A percentile compares a stretch with the other conserved stretches of the same genome.
Conservation (phyloP, 2,888 invertebrate genomes). For the Acronicta alni region DNA sequence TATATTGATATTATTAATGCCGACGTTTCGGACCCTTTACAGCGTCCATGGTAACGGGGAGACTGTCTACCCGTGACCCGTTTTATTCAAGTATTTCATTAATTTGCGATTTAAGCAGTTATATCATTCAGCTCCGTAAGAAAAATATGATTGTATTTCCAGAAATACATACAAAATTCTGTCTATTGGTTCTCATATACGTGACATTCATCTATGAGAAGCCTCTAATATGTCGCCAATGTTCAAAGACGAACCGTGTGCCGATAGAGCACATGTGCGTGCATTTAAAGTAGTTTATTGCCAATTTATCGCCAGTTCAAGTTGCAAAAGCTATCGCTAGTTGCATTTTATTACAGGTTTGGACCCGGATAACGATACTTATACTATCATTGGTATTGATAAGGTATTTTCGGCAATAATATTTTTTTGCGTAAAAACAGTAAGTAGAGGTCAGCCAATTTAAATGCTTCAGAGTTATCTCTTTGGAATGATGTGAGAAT, state of each 20-base stretch:
- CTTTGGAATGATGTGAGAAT: conserved; percentile 23
- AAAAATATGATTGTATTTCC: not conserved
- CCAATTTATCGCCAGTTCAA: conserved; percentile 62
- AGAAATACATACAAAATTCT: conserved; percentile 5
- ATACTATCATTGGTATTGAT: not conserved
- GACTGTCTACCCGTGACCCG: no score
- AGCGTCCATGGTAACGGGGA: no score
- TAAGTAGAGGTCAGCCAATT: conserved; percentile 38
- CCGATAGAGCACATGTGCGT: conserved; percentile 7
- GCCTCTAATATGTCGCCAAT: conserved; percentile 7
- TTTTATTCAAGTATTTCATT: no score
- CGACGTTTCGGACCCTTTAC: no score
- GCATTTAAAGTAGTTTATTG: conserved; percentile 45
- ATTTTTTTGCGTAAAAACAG: conserved; percentile 32
- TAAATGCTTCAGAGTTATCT: conserved; percentile 5
- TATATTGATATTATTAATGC: no score
- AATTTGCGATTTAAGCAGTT: no score
- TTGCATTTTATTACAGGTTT: conserved; percentile 67
- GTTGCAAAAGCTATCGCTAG: conserved; percentile 78
- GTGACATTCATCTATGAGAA: conserved; percentile 3
- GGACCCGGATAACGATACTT: conserved; percentile 35
- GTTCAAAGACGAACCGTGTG: conserved; percentile 14
- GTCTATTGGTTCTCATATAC: not conserved
- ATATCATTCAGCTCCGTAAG: not conserved
- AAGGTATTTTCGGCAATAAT: conserved; percentile 41